Conservation (phyloP, 37 sponge, comb jelly and placozoan genomes). For the Theonella swinhoei region DNA sequence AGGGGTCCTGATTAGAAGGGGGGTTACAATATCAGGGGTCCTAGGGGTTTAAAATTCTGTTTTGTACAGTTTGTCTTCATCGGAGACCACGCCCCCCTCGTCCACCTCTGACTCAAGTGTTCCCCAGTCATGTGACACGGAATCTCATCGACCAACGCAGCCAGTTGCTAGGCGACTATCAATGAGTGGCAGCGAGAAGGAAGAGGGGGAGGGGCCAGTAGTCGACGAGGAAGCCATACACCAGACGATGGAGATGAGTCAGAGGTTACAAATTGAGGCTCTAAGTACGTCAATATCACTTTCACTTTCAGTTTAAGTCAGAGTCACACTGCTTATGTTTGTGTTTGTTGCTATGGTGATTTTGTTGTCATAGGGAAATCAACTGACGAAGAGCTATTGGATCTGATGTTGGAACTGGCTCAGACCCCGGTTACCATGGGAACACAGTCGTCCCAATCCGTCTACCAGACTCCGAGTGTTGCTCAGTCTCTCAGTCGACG, state of each 20-base stretch:
- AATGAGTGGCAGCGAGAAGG: too few species aligned
- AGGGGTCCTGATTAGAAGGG: too few species aligned
- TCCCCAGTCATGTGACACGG: constrained; percentile 47
- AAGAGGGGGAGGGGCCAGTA: constrained; percentile 2
- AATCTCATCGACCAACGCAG: constrained; percentile 17
- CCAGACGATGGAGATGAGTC: constrained; percentile 49
- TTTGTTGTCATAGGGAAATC: constrained; percentile 32
- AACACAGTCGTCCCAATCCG: background rate
- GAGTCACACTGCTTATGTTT: too few species aligned
- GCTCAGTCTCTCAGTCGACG: background rate
- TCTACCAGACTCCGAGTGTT: constrained; percentile 3
- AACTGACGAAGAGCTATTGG: constrained; percentile 36
- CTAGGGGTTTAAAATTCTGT: too few species aligned
- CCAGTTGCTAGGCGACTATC: background rate
- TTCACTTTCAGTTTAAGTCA: background rate
- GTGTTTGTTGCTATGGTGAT: too few species aligned
- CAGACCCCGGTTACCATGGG: constrained; percentile 6
- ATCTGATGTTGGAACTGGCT: constrained; percentile 39
- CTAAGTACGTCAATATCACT: constrained; percentile 28
- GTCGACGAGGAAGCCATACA: constrained; percentile 43
- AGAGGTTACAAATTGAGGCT: constrained; percentile 32
- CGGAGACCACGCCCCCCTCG: too few species aligned
- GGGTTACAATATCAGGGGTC: too few species aligned
- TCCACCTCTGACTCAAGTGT: too few species aligned
- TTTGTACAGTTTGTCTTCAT: too few species aligned